Evolutionary conservation across 2,888 invertebrate genomes (phyloP), one percentile per base, ranked within the genome.

Genomic region (Esperia sulphurella): DNA sequence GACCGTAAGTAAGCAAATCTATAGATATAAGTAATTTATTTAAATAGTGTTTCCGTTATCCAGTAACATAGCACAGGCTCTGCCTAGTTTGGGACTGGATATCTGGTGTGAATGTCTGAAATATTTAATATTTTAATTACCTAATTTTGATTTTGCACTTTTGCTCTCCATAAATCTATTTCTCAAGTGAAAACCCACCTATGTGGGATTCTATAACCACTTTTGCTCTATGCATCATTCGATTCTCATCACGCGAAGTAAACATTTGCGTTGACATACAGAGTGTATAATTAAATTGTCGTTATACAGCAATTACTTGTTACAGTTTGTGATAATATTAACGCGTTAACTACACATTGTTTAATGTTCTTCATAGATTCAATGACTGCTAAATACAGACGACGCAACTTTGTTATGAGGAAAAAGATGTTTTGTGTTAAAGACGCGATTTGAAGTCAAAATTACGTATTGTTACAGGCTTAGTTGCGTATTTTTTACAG

Each of bases 191-290:
- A 58, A 62, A 58, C 51, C 51, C 58, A 53, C 55, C 59, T 59
- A 61, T 58, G 59, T 57, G 51, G 50, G n/a, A n/a, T n/a, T n/a
- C n/a, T n/a, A n/a, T n/a, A 53, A 21, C 14, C 45, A 46, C 52
- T 54, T 61, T 53, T 56, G 41, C 48, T 52, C 50, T 53, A 47
- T 47, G 41, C 50, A 39, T 10, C 37, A 14, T 35, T n/a, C 35
- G 3, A 44, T 13, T 39, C 39, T 33, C 42, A 54, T 57, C 76
- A 77, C 75, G 78, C 76, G 53, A 78, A 57, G 57, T 48, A 31
- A 46, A 49, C 69, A 76, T 78, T 75, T 69, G 53, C 61, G 59
- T 63, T 71, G 68, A 63, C 72, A 71, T 43, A 51, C 55, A 60
- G 49, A 52, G 45, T 54, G 49, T 51, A 54, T 57, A 65, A 74